Base-by-base conservation (phyloP, 1,140 invertebrate species). In the Heliothis virescens region DNA sequence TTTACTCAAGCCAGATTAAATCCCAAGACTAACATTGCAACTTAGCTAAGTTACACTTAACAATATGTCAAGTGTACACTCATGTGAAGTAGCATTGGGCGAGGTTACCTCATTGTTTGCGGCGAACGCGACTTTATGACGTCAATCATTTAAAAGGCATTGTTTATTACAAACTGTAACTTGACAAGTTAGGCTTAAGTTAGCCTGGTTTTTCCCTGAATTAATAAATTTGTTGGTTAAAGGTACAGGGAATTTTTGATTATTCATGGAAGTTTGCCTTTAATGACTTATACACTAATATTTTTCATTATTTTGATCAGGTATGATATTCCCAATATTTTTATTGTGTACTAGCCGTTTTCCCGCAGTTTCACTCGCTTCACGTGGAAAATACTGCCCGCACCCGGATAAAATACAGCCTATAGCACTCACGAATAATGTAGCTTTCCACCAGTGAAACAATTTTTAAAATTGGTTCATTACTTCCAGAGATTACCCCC, bases 81-180 rank as follows among this genome's bases (percentile, higher is more conserved):
- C 15, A 69, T 13, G 65, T 69, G 65, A 52, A 69, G 65, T 50
- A 50, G 16, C 65, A 26, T 52, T 69, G 65, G 65, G 65, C 65
- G 3, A 69, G 12, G 65, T 69, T 52, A 69, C 65, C 65, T 69
- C 47, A 69, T 69, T 69, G 65, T 69, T 52, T 69, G 65, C 26
- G 65, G 65, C 65, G 50, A 16, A 67, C 63, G 12, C 21, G 63
- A 48, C 11, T 67, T 18, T 69, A 52, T 69, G 65, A 69, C 65
- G 65, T 69, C 65, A 69, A 69, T 69, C 47, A 50, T 48, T 52
- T 47, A 69, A 21, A 55, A 15, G 15, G 29, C 10, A 12, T 12
- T 41, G 10, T 18, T 21, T 26, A 52, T 21, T 52, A 26, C 21
- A 52, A 69, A 50, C 3, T 21, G 16, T 16, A n/a, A 11, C 29